Evolutionary conservation across 2,888 invertebrate species (phyloP), one percentile per base, ranked within the genome.

Genomic region (Folsomia manolachei): DNA sequence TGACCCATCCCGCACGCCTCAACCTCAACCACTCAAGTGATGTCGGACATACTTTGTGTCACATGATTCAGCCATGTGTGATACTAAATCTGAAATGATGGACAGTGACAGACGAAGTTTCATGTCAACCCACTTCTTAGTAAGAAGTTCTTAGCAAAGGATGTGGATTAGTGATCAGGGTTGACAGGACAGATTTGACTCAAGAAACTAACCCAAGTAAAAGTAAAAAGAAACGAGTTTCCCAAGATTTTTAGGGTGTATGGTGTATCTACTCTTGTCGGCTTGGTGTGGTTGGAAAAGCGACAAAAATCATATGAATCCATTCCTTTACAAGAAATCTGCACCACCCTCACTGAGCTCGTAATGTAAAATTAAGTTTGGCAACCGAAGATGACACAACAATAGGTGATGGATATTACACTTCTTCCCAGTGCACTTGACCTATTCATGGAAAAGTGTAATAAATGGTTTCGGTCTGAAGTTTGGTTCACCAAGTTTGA

Each of bases 321-420:
- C 39, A 39, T 39, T 9, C 4, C 39, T n/a, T n/a, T n/a, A 39
- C 14, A 39, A 39, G 39, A 39, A 39, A 39, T 39, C 39, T 39
- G 7, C 39, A 39, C 39, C 39, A 9, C n/a, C 14, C 39, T 39
- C 14, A 21, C 21, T 56, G 11, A 56, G 18, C 56, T n/a, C 56
- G 18, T 21, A 18, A 18, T 56, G 56, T 56, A 56, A 52, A 66
- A 66, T 66, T 52, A 39, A 66, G 23, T 66, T 52, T 66, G 65
- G 65, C 51, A 66, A 66, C 65, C 65, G 52, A 66, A 63, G 65
- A 66, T 66, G 65, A 66, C 65, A 66, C 52, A 66, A 66, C 65
- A 66, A 66, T 66, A 23, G 51, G 65, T 52, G 65, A 66, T 66
- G 65, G 52, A 66, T 52, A 66, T 66, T 66, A 66, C 65, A 63